Conservation (phyloP, 1,140 invertebrate species). For the Brachionus calyciflorus region DNA sequence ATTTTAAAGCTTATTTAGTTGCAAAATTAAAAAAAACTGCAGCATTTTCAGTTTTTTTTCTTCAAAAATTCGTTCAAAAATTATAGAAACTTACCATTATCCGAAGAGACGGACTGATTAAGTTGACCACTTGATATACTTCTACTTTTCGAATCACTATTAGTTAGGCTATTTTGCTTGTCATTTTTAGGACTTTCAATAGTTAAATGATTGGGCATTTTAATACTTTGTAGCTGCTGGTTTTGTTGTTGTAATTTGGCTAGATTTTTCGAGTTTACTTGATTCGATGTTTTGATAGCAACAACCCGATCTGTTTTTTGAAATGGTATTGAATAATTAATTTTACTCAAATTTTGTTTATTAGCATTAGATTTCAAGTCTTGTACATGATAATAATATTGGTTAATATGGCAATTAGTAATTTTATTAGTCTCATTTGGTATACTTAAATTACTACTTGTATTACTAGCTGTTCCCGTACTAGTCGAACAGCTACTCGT, state of each 20-base stretch:
- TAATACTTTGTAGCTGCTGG: conserved; percentile 6
- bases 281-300: conserved; percentile 31
- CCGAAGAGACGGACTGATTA: conserved; percentile 8
- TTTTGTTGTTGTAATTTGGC: conserved; percentile 19
- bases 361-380: neutral
- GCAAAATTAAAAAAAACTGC: no score
- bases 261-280: conserved; percentile 20
- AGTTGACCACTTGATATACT: neutral
- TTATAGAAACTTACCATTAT: neutral
- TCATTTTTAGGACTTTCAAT: neutral
- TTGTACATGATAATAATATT: conserved; percentile 36
- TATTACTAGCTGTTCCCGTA: neutral
- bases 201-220: neutral
- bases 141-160: neutral
- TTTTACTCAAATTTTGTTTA: conserved; percentile 12
- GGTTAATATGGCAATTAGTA: conserved; percentile 35
- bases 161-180: neutral
- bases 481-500: conserved; percentile 22
- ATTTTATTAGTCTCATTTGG: conserved; percentile 32
- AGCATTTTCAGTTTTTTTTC: no score
- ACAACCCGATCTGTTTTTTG: conserved; percentile 42
- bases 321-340: conserved; percentile 33
- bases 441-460: conserved; percentile 27
- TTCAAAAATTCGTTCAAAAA: no score
- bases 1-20: no score